A percentile compares a stretch with the other conserved stretches of the same genome.
phyloP scores from a whole-genome alignment of 2,888 invertebrate species.

The Polymixis flavicincta region DNA sequence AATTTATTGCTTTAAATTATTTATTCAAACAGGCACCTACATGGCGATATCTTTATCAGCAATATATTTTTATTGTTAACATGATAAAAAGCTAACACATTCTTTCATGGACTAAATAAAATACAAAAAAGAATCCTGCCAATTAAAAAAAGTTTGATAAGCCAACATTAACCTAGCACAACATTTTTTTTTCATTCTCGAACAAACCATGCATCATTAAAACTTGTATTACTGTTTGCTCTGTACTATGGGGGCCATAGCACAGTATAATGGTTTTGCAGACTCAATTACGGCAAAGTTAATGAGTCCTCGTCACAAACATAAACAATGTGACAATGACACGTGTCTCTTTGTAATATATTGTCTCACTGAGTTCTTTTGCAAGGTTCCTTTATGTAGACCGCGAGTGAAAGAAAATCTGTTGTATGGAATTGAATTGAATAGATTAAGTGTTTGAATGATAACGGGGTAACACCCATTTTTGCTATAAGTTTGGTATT shows the following conservation, averaged over 20 bases:
- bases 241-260: constrained; percentile 36
- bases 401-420: constrained; percentile 16
- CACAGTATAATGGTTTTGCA: constrained; percentile 44
- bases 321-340: constrained; percentile 61
- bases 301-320: constrained; percentile 67
- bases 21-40: neutral
- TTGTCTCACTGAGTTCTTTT: constrained; percentile 19
- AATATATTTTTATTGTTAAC: neutral
- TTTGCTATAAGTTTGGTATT: neutral
- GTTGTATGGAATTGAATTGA: neutral
- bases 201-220: neutral
- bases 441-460: neutral
- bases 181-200: neutral
- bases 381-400: constrained; percentile 33
- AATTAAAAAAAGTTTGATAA: no score
- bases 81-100: neutral
- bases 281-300: constrained; percentile 60
- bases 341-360: constrained; percentile 40
- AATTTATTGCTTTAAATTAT: neutral
- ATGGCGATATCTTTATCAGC: neutral
- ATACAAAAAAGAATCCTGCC: neutral
- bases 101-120: neutral
- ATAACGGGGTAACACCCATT: neutral
- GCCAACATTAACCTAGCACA: neutral
- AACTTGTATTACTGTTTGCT: constrained; percentile 32